Evolutionary conservation across 2,113 vertebrate species (phyloP).

Genomic region (Dicerorhinus sumatrensis): DNA sequence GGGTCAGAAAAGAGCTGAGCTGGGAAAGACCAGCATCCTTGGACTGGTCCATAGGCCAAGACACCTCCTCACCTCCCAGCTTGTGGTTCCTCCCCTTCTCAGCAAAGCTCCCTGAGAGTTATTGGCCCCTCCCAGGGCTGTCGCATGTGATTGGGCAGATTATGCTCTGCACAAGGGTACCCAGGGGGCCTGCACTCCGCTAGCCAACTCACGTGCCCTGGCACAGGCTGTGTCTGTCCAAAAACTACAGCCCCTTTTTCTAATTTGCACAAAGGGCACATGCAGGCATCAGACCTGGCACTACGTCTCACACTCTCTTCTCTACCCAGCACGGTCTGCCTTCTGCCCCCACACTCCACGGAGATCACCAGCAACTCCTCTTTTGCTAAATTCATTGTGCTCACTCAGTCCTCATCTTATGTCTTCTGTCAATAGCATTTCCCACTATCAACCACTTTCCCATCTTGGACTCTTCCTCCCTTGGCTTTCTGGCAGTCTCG

Average conservation of each 20-base stretch:
- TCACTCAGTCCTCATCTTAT: neutral
- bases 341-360: no score
- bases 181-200: neutral
- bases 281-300: neutral
- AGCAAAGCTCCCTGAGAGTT: neutral
- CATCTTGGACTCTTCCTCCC: neutral
- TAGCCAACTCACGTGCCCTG: neutral
- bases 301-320: neutral
- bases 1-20: neutral
- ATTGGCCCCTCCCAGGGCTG: neutral
- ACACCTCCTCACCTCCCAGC: rapidly evolving
- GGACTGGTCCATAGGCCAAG: neutral
- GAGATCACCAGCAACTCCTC: neutral
- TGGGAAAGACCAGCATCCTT: neutral
- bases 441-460: neutral
- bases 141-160: neutral
- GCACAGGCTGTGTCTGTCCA: neutral
- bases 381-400: neutral
- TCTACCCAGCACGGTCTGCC: neutral
- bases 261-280: neutral
- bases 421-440: neutral
- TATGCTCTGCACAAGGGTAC: neutral
- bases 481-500: neutral
- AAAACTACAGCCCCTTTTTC: neutral
- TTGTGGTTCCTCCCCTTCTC: neutral